A percentile compares a stretch with the other conserved stretches of the same genome.
Evolutionary conservation across 2,888 invertebrate genomes (phyloP).

Genomic region (Hedya salicella): DNA sequence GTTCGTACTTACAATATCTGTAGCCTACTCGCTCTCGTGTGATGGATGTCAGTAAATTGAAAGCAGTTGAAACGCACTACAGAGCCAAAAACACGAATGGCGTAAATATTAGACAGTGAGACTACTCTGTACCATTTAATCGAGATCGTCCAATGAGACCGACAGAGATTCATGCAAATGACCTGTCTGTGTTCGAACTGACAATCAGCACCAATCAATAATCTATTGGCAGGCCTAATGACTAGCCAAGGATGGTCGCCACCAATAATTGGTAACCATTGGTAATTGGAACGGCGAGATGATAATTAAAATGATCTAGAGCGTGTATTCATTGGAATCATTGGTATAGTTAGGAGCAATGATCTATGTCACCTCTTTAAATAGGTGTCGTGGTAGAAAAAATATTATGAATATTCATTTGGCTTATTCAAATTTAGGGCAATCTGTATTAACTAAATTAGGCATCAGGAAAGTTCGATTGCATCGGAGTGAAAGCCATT

Average conservation of each 20-base stretch:
- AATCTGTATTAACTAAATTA: not conserved
- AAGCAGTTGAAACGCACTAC: no score
- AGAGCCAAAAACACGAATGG: no score
- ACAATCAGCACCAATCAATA: constrained; percentile 85
- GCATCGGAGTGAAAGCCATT: no score
- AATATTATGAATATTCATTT: not conserved
- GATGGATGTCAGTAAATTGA: no score
- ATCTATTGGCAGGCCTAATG: constrained; percentile 82
- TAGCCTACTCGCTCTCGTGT: no score
- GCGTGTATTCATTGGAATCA: constrained; percentile 55
- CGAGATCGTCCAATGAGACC: constrained; percentile 73
- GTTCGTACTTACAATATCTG: no score
- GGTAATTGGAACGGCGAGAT: constrained; percentile 70
- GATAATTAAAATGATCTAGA: constrained; percentile 74
- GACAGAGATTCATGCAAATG: constrained; percentile 80
- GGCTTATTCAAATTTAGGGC: not conserved
- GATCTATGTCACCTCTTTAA: constrained; percentile 32
- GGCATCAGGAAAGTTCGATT: no score
- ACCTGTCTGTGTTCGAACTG: constrained; percentile 66
- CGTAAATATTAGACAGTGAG: constrained; percentile 8
- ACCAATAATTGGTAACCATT: constrained; percentile 50
- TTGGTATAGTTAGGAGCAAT: constrained; percentile 41
- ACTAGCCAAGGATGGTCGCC: constrained; percentile 79
- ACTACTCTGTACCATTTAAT: constrained; percentile 74
- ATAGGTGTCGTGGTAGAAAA: not conserved